Evolutionary conservation across 2,797 vertebrate species (phyloP).

Genomic region (Urocyon cinereoargenteus): DNA sequence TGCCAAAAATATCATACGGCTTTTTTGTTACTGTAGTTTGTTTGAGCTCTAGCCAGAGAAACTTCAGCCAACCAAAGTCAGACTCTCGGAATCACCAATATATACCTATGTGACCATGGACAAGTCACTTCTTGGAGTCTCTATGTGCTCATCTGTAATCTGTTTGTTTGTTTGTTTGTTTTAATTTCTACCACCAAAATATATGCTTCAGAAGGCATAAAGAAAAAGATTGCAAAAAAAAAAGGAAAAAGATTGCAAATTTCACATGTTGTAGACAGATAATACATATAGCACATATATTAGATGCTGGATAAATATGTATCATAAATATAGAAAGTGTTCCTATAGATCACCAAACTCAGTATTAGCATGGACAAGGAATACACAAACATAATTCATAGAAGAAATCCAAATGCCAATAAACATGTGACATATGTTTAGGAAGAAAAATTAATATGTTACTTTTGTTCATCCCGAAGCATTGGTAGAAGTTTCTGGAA

Average conservation of each 20-base stretch:
- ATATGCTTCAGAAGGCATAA: not conserved
- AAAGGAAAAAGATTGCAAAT: not conserved
- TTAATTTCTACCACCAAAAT: not conserved
- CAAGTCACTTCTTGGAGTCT: not conserved
- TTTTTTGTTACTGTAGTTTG: conserved; percentile 56
- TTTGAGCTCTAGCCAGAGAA: conserved; percentile 36
- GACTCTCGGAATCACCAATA: not conserved
- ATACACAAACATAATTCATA: not conserved
- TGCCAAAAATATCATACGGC: conserved; percentile 64
- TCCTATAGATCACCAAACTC: not conserved
- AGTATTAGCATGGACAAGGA: not conserved
- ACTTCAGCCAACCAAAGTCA: not conserved
- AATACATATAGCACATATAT: not conserved
- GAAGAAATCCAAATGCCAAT: conserved; percentile 1
- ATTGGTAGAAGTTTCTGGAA: conserved; percentile 9
- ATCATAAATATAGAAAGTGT: not conserved
- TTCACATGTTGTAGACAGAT: not conserved
- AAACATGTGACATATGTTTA: not conserved
- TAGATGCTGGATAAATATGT: conserved; percentile 20
- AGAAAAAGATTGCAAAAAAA: not conserved
- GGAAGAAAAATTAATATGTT: not conserved
- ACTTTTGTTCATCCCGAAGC: not conserved
- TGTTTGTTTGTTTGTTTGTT: not conserved
- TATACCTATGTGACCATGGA: not conserved
- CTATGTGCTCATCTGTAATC: not conserved